These are phyloP conservation scores for Protobothrops mucrosquamatus DNA, from an alignment of 2,113 vertebrate genomes.

Conservation along the genomic window DNA sequence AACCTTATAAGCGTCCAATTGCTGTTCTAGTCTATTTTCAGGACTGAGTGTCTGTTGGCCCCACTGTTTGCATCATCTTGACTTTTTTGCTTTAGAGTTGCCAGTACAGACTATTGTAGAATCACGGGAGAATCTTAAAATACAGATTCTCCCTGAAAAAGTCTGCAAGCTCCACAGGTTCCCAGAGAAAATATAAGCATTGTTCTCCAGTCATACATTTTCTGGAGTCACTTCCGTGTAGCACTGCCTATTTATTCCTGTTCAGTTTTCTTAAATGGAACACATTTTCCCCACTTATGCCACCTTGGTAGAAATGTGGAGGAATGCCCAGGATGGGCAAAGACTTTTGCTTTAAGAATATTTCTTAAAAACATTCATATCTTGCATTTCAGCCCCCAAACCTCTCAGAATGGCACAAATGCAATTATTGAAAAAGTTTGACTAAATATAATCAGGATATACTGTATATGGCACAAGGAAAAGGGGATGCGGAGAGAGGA, in stretches of 20 bases:
- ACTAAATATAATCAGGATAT: not conserved
- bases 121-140: not conserved
- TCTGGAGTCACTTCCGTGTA: not conserved
- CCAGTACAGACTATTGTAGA: not conserved
- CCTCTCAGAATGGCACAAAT: not conserved
- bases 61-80: not conserved
- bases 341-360: not conserved
- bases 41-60: not conserved
- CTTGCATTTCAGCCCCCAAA: not conserved
- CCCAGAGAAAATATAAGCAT: not conserved
- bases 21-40: not conserved
- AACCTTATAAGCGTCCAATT: not conserved
- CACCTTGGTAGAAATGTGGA: not conserved
- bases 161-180: not conserved
- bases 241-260: not conserved
- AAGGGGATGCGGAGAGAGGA: not conserved
- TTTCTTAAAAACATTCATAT: not conserved
- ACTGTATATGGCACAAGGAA: not conserved
- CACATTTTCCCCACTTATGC: not conserved
- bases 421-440: not conserved
- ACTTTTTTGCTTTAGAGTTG: not conserved
- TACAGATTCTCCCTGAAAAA: not conserved
- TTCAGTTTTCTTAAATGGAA: not conserved
- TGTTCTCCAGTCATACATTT: not conserved
- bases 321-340: not conserved